phyloP scores from a whole-genome alignment of 2,113 vertebrate genomes.

The Bujurquina vittata region DNA sequence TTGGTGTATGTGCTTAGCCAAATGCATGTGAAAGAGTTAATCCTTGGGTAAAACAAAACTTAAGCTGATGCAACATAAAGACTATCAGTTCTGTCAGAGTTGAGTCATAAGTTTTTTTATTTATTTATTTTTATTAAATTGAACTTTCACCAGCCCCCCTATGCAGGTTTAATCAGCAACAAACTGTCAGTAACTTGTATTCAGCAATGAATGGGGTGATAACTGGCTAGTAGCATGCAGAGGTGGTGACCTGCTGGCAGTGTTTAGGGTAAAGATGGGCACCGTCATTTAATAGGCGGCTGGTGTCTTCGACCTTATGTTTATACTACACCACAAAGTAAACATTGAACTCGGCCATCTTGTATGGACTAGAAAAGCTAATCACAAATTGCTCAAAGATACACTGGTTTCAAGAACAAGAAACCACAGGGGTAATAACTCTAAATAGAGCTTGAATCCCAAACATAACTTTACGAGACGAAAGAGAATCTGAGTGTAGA shows the following conservation, averaged over 20 bases:
- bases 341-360: background rate
- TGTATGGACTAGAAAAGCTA: background rate
- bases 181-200: background rate
- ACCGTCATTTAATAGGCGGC: background rate
- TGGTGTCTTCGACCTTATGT: background rate
- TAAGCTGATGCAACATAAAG: background rate
- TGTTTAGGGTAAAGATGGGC: background rate
- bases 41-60: background rate
- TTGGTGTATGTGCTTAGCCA: background rate
- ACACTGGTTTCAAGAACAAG: background rate
- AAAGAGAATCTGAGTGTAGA: background rate
- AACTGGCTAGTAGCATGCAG: background rate
- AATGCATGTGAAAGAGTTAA: background rate
- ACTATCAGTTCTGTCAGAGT: fast-evolving
- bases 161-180: background rate
- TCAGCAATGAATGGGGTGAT: background rate
- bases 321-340: background rate
- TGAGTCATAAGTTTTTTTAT: too few relatives aligned
- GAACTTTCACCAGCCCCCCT: background rate
- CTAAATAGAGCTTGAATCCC: background rate
- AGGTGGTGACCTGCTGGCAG: background rate
- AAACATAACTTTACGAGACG: slow-evolving; percentile 8
- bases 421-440: background rate
- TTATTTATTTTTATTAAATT: background rate
- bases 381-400: slow-evolving; percentile 11